Base-by-base conservation (phyloP, 2,113 vertebrate species). In the Onychorhynchus coronatus region DNA sequence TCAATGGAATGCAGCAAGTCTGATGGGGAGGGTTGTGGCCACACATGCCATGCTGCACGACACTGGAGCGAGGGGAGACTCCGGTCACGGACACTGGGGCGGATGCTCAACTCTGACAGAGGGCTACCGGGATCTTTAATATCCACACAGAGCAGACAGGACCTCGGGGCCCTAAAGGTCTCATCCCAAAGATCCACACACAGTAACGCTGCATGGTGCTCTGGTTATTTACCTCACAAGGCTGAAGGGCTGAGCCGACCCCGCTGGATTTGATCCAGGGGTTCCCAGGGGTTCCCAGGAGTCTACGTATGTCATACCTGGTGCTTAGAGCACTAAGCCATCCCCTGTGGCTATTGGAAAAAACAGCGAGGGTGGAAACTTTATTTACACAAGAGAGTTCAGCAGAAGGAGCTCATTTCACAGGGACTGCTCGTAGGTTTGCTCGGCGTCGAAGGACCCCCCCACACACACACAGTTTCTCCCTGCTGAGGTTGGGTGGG, bases 271-370 rank as follows among this genome's bases (percentile, higher is more conserved):
- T 91, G 90, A 95, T 81, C 89, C 94, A 88, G 90, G 91, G 92
- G 70, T 76, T 95, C 79, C 84, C 92, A 81, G 81, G 85, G 90
- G 52, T 70, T 96, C 85, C 95, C 93, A 89, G 91, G 80, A 90
- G 73, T 53, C 65, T 7, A 59, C 85, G 79, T 80, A 96, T 94
- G 81, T 88, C 88, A 90, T 66, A 92, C 79, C 83, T 82, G 92
- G 89, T 91, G 90, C 94, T 94, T 46, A 94, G 93, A 91, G 93
- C 91, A 89, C 90, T 44, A 85, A 91, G 91, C 93, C 92, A 95
- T 71, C 93, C 95, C 73, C 93, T 92, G 72, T 84, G 93, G 96
- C 92, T 95, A 91, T 30, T 44, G 68, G 83, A 77, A 86, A 91
- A 93, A 94, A 55, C 92, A 95, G 93, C 22, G 77, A 96, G 86